Percentiles rank a stretch among this genome's conserved stretches.
These are phyloP conservation scores for Petrocephalus schoutedeni DNA, from an alignment of 2,797 vertebrate genomes.

Conservation along the genomic window DNA sequence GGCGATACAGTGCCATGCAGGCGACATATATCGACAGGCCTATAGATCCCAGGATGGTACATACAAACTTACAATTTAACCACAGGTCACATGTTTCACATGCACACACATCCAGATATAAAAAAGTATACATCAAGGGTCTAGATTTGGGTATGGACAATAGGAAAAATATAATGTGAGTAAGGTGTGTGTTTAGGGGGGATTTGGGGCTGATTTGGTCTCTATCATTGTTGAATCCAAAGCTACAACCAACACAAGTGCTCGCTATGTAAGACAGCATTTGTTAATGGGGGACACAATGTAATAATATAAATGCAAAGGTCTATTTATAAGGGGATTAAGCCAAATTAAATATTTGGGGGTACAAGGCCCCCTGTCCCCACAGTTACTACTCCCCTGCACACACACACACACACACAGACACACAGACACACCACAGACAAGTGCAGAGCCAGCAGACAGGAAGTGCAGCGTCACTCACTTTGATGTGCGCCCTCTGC, in stretches of 20 bases:
- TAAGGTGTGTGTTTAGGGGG: not conserved
- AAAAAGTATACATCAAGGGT: not conserved
- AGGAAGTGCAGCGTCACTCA: slow-evolving; percentile 55
- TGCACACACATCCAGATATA: not conserved
- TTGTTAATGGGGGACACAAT: not conserved
- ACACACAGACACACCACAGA: not conserved
- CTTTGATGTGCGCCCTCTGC: slow-evolving; percentile 77
- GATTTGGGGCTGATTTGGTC: not conserved
- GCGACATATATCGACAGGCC: not conserved
- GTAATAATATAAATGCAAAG: not conserved
- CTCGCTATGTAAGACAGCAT: not conserved
- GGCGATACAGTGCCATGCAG: not conserved
- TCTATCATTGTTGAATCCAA: not conserved
- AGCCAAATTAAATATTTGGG: not conserved
- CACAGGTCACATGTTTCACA: not conserved
- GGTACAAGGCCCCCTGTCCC: not conserved
- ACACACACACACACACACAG: not conserved
- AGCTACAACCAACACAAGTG: not conserved
- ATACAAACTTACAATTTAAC: not conserved
- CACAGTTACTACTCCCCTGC: not conserved
- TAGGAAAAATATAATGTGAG: not conserved
- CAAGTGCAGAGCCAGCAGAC: not conserved
- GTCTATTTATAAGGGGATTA: not conserved
- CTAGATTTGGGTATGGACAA: not conserved
- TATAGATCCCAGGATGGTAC: not conserved